phyloP scores from a whole-genome alignment of 2,888 invertebrate species.

The Hypselothyrea guttata region DNA sequence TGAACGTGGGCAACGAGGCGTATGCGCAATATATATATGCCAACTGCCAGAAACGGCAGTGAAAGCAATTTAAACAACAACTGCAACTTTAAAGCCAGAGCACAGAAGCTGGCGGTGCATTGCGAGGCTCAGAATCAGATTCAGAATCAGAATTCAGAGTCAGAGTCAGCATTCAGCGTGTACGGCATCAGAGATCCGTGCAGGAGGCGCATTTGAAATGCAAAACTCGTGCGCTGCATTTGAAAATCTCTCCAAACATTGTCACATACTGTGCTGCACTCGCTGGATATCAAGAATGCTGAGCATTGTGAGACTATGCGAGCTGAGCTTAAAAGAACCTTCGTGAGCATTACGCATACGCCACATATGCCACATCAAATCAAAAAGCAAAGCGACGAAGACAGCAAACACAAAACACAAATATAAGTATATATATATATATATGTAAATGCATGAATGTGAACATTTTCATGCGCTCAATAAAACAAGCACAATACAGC shows the following conservation, averaged over 20 bases:
- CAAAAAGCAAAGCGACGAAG: slow-evolving; percentile 3
- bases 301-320: slow-evolving; percentile 5
- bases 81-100: slow-evolving; percentile 48
- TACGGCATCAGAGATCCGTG: slow-evolving; percentile 46
- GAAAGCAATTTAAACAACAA: slow-evolving; percentile 24
- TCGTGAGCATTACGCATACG: slow-evolving; percentile 57
- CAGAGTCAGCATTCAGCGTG: slow-evolving; percentile 16
- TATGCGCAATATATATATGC: slow-evolving; percentile 41
- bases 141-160: not conserved
- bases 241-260: slow-evolving; percentile 61
- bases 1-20: slow-evolving; percentile 39
- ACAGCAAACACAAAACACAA: slow-evolving; percentile 14
- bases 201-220: slow-evolving; percentile 46
- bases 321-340: slow-evolving; percentile 25
- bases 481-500: slow-evolving; percentile 40
- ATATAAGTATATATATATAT: slow-evolving; percentile 3
- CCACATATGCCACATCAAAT: slow-evolving; percentile 53
- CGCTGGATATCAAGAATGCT: slow-evolving; percentile 41
- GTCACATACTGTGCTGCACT: slow-evolving; percentile 45
- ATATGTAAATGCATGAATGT: slow-evolving; percentile 14
- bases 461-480: slow-evolving; percentile 56
- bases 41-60: slow-evolving; percentile 14
- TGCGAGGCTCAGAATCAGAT: too few relatives aligned
- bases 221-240: slow-evolving; percentile 58
- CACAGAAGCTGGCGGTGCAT: too few relatives aligned